A percentile compares a stretch with the other conserved stretches of the same genome.
Evolutionary conservation across 2,113 vertebrate genomes (phyloP).

Genomic region (Lamprotornis superbus): DNA sequence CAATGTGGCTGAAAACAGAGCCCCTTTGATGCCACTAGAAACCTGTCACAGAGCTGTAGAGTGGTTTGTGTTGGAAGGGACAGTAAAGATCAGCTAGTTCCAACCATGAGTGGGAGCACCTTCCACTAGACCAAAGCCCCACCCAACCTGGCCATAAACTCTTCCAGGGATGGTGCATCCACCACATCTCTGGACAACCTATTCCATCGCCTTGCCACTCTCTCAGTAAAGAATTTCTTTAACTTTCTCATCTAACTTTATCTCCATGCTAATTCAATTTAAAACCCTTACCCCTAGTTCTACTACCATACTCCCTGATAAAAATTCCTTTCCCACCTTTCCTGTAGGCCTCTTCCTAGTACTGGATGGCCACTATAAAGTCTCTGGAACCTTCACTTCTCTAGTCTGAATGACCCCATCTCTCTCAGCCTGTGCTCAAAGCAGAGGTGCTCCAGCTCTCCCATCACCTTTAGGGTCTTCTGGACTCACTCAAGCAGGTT

Average conservation of each 20-base stretch:
- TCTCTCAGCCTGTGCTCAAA: background rate
- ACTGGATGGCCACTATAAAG: background rate
- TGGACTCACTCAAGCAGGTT: background rate
- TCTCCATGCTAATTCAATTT: background rate
- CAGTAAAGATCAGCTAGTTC: background rate
- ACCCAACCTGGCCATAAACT: background rate
- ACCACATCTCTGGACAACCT: background rate
- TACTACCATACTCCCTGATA: accelerated
- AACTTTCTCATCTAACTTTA: background rate
- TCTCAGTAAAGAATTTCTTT: background rate
- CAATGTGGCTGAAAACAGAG: background rate
- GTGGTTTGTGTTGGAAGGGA: background rate
- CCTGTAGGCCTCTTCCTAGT: background rate
- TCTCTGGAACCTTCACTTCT: background rate
- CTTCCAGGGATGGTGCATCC: background rate
- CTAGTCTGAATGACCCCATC: background rate
- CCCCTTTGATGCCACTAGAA: background rate
- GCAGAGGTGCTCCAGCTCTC: background rate
- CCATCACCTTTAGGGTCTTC: background rate
- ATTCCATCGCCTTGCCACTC: background rate
- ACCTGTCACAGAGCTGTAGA: background rate
- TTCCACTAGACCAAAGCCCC: background rate
- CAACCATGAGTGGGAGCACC: background rate
- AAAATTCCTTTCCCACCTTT: background rate
- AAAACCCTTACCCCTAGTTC: background rate